These are phyloP conservation scores for Trichomalopsis sarcophagae DNA, from an alignment of 1,140 invertebrate species.

Conservation along the genomic window DNA sequence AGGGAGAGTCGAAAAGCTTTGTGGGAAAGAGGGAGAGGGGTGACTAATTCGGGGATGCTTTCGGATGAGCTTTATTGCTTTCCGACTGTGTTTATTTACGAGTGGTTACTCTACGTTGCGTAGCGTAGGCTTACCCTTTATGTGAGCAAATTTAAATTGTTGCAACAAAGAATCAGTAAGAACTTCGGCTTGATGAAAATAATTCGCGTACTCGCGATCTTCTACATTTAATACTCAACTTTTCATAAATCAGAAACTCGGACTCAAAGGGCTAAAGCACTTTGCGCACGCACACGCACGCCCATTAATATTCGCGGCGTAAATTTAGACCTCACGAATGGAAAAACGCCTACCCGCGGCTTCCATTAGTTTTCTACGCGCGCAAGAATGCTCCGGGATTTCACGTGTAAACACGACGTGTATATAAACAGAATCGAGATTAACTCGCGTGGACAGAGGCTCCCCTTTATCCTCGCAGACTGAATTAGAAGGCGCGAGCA, in stretches of 20 bases:
- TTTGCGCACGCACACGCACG: neutral
- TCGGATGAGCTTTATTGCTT: too few species aligned
- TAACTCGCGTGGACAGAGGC: neutral
- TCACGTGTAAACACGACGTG: neutral
- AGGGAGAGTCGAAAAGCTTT: neutral
- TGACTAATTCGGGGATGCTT: too few species aligned
- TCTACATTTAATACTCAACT: neutral
- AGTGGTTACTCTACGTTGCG: too few species aligned
- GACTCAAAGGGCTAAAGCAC: conserved; percentile 2
- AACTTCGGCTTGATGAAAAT: neutral
- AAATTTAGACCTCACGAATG: neutral
- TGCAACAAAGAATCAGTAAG: neutral
- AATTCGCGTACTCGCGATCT: neutral
- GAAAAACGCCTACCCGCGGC: neutral
- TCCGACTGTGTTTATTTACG: too few species aligned
- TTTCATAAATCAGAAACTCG: neutral
- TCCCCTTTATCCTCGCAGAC: neutral
- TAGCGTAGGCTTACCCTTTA: too few species aligned
- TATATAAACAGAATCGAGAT: neutral
- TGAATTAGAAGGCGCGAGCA: neutral
- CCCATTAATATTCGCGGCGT: conserved; percentile 25
- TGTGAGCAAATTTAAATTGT: too few species aligned
- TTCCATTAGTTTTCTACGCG: neutral
- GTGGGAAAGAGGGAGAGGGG: neutral
- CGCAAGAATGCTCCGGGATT: neutral